Base-by-base conservation (phyloP, 2,888 invertebrate species). In the Leistus spinibarbis region DNA sequence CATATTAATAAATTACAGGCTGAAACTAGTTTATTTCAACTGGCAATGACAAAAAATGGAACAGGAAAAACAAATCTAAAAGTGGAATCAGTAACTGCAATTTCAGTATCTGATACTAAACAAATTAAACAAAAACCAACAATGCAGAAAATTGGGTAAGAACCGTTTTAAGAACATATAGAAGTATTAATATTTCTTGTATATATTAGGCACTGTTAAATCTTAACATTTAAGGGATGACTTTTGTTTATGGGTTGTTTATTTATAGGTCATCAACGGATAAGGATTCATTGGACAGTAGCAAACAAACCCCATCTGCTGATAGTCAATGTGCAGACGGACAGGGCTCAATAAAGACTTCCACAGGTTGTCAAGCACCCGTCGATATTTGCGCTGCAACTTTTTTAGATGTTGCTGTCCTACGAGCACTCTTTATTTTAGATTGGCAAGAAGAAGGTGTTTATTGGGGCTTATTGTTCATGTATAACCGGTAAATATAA, bases 391-490 rank as follows among this genome's bases (percentile, higher is more conserved):
- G 92, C 13, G 92, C 95, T 19, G 99, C 99, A 0, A 98, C 97
- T 0, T 98, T 97, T 84, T 88, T 99, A 73, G 99, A 99, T 85
- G 96, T 99, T 0, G 97, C 98, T 1, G 98, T 99, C 0, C 86
- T 99, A 71, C 90, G 99, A 69, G 98, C 99, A 83, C 89, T 99
- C 13, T 98, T 99, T 83, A 94, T 98, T 77, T 91, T 96, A 0
- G 97, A 98, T 82, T 99, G 99, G 99, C 94, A 96, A 83, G 98
- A 99, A 83, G 98, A 99, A 84, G 99, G 99, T 0, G 93, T 99
- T 10, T 96, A 95, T 84, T 99, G 99, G 99, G 97, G 97, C 13
- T 86, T 99, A 27, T 95, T 96, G 84, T 98, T 94, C 86, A 87
- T 96, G 78, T 95, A 95, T 81, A 95, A 96, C 83, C 91, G 96